Evolutionary conservation across 2,888 invertebrate species (phyloP), one percentile per base, ranked within the genome.

Genomic region (Melanotus villosus): DNA sequence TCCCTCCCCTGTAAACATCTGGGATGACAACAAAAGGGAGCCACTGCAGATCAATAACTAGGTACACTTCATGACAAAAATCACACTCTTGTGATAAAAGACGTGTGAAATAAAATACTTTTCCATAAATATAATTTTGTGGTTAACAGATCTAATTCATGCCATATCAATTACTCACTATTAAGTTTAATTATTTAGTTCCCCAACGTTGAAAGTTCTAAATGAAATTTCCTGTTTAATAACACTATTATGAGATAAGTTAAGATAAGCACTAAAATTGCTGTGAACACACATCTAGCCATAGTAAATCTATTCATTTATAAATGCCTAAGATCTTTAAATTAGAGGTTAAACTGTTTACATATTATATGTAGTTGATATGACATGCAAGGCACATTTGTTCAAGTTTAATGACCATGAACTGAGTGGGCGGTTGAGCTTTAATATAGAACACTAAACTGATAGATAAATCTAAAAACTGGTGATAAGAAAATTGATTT

Each of bases 171-270:
- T 59, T 65, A 72, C 72, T 72, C 59, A 71, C 71, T 60, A 65
- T 54, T 52, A 47, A 57, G 38, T 38, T 26, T 36, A 60, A 52
- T 63, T 43, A 63, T n/a, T 67, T 67, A 70, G 66, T 73, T 65
- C 60, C 71, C 70, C 54, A 70, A 26, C 50, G 67, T 71, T 3
- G 65, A 64, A 10, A 9, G 47, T 62, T 62, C 65, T 36, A 79
- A 76, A 74, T 83, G 80, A 71, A 82, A 82, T 74, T 84, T 84
- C 79, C 81, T 80, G 70, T 84, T 81, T 63, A 84, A 73, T 70
- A 84, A 74, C 60, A 84, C 78, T 43, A 83, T 75, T 52, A 84
- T 80, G 71, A 84, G 73, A 75, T 83, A 84, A 3, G 80, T 76
- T 54, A 84, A 77, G 60, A 83, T 80, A 32, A 84, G 72, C 66